Conservation (phyloP, 2,888 invertebrate species). For the Agrotis exclamationis region DNA sequence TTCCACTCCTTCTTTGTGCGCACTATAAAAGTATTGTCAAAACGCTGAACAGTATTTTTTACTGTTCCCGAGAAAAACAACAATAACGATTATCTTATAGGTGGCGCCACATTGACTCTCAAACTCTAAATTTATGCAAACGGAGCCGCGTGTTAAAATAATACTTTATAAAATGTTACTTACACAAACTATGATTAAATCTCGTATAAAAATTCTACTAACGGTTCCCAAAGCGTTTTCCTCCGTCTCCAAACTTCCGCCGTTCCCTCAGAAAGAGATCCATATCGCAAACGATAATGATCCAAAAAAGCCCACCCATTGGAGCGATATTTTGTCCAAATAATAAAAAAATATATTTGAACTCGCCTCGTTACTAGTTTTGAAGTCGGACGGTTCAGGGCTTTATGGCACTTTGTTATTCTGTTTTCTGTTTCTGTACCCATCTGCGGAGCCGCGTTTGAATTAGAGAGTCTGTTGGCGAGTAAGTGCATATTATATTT, state of each 20-base stretch:
- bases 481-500: constrained; percentile 3
- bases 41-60: no score
- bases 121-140: no score
- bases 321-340: constrained; percentile 55
- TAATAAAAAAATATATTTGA: constrained; percentile 66
- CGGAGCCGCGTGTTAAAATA: no score
- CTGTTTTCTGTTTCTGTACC: constrained; percentile 48
- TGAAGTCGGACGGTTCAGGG: constrained; percentile 55
- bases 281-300: constrained; percentile 53
- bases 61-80: no score
- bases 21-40: no score
- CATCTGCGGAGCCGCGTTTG: constrained; percentile 53
- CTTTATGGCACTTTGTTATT: constrained; percentile 59
- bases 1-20: no score
- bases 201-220: constrained; percentile 1
- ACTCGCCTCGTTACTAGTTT: constrained; percentile 64
- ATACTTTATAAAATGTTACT: no score
- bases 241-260: constrained; percentile 33
- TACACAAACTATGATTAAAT: background rate
- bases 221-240: constrained; percentile 20
- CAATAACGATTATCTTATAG: no score
- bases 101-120: no score
- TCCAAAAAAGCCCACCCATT: constrained; percentile 36
- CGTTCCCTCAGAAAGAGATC: constrained; percentile 34
- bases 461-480: background rate